Base-by-base conservation (phyloP, 2,113 vertebrate genomes). In the Rhinoderma darwinii region DNA sequence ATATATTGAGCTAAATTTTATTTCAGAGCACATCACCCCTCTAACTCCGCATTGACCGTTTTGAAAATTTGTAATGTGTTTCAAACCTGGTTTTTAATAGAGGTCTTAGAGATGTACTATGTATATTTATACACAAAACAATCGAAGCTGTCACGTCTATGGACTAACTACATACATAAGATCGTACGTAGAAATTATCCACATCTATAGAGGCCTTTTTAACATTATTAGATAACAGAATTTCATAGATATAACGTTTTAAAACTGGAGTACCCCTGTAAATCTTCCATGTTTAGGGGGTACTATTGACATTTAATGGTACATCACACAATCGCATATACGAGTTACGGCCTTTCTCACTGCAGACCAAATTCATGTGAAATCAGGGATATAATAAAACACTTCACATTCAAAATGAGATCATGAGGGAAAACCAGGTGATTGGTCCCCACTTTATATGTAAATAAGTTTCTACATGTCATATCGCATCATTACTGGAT, bases 311-410 rank as follows among this genome's bases (percentile, higher is more conserved):
- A 74, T 41, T 27, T 47, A 50, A 20, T 4, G 30, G 22, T 32
- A 39, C 12, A 25, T 41, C 5, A 3, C 78, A 63, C 54, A 61
- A 63, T 61, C 25, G 20, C 39, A 18, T n/a, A 63, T 81, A 61
- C 35, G 6, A 7, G 15, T 61, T 80, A 5, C 27, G 37, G 37
- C 25, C 25, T 44, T 44, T 27, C 78, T 81, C 54, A 81, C 25
- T 47, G 12, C 17, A 50, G 14, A 77, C 56, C 56, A 82, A 63
- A 66, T 81, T 63, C 9, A 63, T 43, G n/a, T 6, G 11, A 43
- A 17, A 81, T 81, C 54, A 81, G 77, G 77, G 56, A 82, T 82
- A 22, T 77, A 50, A 77, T 63, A 44, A 63, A 82, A 63, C 37
- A 20, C 3, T 61, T 63, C 22, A 56, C 50, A 39, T 39, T 22